These are phyloP conservation scores for Manis crassicaudata DNA, from an alignment of 2,797 vertebrate species.

Conservation along the genomic window DNA sequence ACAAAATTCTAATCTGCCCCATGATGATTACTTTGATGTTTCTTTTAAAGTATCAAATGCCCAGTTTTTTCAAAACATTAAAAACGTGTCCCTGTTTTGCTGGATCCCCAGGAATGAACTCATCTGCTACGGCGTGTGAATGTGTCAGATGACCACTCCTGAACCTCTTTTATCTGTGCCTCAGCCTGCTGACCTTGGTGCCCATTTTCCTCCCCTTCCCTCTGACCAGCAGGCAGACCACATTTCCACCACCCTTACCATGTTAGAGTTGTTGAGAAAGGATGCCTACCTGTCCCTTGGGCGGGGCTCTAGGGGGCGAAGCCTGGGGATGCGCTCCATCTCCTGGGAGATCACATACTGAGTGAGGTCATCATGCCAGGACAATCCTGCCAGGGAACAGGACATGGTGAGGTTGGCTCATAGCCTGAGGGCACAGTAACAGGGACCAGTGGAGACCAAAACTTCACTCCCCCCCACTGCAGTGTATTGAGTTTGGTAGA, in stretches of 20 bases:
- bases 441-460: not conserved
- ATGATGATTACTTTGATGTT: not conserved
- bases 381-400: constrained; percentile 88
- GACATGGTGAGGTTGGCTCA: not conserved
- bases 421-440: not conserved
- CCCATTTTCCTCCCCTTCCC: not conserved
- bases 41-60: not conserved
- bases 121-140: not conserved
- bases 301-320: constrained; percentile 79
- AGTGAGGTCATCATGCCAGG: constrained; percentile 97
- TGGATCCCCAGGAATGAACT: not conserved
- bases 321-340: constrained; percentile 94
- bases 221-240: not conserved
- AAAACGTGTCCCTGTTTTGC: not conserved
- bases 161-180: not conserved
- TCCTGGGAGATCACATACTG: constrained; percentile 97
- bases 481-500: not conserved
- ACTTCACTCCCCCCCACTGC: not conserved
- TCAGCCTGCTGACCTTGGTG: not conserved
- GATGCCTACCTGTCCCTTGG: constrained; percentile 85
- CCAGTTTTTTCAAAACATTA: not conserved
- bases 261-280: not conserved
- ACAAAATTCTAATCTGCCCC: not conserved
- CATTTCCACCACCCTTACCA: not conserved
- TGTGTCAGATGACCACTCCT: not conserved